Percentiles rank a stretch among this genome's conserved stretches.
Evolutionary conservation across 2,888 invertebrate species (phyloP).

Genomic region (Osmoderma eremita): DNA sequence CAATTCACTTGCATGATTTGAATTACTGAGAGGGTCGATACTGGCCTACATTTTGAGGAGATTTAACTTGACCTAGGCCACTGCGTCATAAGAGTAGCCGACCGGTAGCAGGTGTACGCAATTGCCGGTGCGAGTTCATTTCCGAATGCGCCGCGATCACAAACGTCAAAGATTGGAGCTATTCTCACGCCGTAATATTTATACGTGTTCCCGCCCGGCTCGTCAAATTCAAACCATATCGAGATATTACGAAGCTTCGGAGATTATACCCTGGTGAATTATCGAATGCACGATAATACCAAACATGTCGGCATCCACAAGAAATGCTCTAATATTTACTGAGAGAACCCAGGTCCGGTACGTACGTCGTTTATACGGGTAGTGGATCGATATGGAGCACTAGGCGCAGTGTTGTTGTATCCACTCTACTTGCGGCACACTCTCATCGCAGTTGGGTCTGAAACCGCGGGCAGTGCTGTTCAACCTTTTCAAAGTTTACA

Average conservation of each 20-base stretch:
- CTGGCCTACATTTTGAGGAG: slow-evolving; percentile 47
- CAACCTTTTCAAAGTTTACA: slow-evolving; percentile 32
- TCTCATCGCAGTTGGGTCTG: slow-evolving; percentile 41
- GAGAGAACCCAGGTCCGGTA: slow-evolving; percentile 41
- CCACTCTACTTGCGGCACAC: slow-evolving; percentile 31
- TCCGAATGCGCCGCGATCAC: slow-evolving; percentile 10
- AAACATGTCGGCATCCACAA: slow-evolving; percentile 29
- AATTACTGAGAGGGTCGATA: slow-evolving; percentile 45
- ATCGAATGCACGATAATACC: neutral
- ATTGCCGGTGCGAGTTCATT: slow-evolving; percentile 13
- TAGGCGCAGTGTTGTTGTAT: slow-evolving; percentile 39
- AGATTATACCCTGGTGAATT: neutral
- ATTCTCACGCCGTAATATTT: neutral
- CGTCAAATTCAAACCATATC: neutral
- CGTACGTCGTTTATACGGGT: slow-evolving; percentile 16
- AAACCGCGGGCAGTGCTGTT: slow-evolving; percentile 42
- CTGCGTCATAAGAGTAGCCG: slow-evolving; percentile 37
- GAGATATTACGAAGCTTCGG: slow-evolving; percentile 2
- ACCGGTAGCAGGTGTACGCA: slow-evolving; percentile 28
- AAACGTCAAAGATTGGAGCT: neutral
- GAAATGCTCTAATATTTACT: slow-evolving; percentile 37
- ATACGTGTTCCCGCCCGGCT: neutral
- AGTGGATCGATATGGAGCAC: slow-evolving; percentile 46
- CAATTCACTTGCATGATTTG: slow-evolving; percentile 25
- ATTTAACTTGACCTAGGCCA: slow-evolving; percentile 48